A percentile compares a stretch with the other conserved stretches of the same genome.
These are phyloP conservation scores for Drymodes brunneopygia DNA, from an alignment of 2,113 vertebrate genomes.

Conservation along the genomic window DNA sequence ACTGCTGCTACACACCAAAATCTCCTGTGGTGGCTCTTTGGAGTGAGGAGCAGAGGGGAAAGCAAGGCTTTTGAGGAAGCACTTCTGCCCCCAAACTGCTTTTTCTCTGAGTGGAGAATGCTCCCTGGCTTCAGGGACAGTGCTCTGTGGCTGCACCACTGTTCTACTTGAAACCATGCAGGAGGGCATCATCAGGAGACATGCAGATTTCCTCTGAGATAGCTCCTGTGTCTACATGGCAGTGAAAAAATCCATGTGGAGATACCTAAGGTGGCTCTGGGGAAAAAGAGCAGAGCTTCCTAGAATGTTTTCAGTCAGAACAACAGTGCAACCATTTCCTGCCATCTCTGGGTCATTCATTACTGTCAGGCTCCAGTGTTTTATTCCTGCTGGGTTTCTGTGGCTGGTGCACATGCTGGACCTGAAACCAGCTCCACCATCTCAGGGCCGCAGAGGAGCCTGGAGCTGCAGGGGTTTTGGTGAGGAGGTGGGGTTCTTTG, in stretches of 20 bases:
- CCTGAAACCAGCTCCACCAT: not conserved
- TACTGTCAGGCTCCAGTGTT: not conserved
- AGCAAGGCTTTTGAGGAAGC: not conserved
- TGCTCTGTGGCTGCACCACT: not conserved
- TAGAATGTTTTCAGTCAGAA: not conserved
- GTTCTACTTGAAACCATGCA: not conserved
- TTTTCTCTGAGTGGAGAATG: not conserved
- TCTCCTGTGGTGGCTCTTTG: not conserved
- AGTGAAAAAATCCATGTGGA: not conserved
- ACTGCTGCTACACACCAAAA: not conserved
- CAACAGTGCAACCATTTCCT: not conserved
- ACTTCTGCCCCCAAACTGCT: not conserved
- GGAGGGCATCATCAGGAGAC: not conserved
- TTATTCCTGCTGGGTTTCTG: not conserved
- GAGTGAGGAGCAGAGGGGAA: not conserved
- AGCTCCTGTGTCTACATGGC: not conserved
- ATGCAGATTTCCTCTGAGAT: not conserved
- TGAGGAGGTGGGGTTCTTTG: rapidly evolving
- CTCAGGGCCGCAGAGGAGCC: not conserved
- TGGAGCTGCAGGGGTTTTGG: not conserved
- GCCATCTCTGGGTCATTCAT: not conserved
- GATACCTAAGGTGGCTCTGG: not conserved
- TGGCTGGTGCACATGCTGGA: not conserved
- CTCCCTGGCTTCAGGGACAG: not conserved
- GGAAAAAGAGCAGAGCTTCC: not conserved